Conservation (phyloP, 2,113 vertebrate genomes). For the Rhizomys pruinosus region DNA sequence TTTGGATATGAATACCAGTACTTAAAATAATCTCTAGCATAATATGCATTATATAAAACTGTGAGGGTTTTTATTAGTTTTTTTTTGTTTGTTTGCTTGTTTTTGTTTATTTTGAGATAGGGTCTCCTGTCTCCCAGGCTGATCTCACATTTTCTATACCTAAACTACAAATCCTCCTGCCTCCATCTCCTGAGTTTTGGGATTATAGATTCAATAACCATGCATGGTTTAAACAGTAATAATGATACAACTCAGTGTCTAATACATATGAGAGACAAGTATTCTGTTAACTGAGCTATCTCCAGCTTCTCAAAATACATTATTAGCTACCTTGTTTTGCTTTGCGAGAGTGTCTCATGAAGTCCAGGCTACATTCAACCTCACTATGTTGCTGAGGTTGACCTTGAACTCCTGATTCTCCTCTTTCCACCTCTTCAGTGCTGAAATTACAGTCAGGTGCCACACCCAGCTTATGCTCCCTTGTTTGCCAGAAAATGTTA, state of each 20-base stretch:
- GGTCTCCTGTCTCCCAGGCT: background rate
- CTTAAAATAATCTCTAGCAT: background rate
- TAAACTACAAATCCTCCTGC: background rate
- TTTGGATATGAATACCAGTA: background rate
- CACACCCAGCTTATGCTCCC: background rate
- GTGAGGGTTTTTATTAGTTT: background rate
- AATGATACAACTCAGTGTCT: background rate
- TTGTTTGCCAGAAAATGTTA: background rate
- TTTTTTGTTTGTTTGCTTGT: background rate
- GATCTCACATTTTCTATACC: background rate
- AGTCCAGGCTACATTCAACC: background rate
- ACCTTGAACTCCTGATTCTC: background rate
- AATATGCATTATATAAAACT: background rate
- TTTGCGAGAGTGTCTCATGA: background rate
- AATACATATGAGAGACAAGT: background rate
- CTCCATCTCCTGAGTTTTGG: background rate
- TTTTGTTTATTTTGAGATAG: no score
- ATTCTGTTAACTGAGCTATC: background rate
- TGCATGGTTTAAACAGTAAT: background rate
- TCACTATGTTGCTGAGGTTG: no score
- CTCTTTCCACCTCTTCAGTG: background rate
- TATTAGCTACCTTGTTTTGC: background rate
- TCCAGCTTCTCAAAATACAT: no score
- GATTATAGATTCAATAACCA: no score
- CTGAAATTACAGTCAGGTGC: background rate